Evolutionary conservation across 2,888 invertebrate genomes (phyloP).

Genomic region (Epinotia nisella): DNA sequence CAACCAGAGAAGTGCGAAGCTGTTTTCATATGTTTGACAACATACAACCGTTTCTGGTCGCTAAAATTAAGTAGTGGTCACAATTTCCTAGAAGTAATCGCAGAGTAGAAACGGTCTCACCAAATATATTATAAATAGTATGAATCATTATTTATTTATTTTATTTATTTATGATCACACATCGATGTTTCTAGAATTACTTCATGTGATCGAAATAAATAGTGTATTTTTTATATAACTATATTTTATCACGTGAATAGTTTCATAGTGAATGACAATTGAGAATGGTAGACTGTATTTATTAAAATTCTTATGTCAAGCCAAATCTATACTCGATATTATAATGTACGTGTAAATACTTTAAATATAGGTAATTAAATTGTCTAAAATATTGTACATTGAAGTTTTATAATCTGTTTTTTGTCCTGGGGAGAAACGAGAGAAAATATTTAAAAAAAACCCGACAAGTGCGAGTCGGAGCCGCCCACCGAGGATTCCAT

Average conservation of each 20-base stretch:
- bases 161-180: too few relatives aligned
- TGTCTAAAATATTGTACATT: conserved; percentile 41
- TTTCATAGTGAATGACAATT: background rate
- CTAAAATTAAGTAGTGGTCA: too few relatives aligned
- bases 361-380: conserved; percentile 35
- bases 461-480: too few relatives aligned
- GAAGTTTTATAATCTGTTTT: conserved; percentile 18
- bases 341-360: conserved; percentile 42
- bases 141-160: too few relatives aligned
- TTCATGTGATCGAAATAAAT: background rate
- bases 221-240: background rate
- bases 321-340: conserved; percentile 40
- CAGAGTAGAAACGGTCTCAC: too few relatives aligned
- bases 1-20: too few relatives aligned
- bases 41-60: too few relatives aligned
- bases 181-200: too few relatives aligned
- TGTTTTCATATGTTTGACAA: too few relatives aligned
- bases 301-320: conserved; percentile 19
- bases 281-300: conserved; percentile 16
- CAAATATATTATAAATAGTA: too few relatives aligned
- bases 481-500: too few relatives aligned
- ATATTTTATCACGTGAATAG: background rate
- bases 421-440: conserved; percentile 30
- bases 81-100: too few relatives aligned
- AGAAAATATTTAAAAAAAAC: background rate